Evolutionary conservation across 35 echinoderm and acorn worm genomes (phyloP).

Genomic region (Holothuria glaberrima): DNA sequence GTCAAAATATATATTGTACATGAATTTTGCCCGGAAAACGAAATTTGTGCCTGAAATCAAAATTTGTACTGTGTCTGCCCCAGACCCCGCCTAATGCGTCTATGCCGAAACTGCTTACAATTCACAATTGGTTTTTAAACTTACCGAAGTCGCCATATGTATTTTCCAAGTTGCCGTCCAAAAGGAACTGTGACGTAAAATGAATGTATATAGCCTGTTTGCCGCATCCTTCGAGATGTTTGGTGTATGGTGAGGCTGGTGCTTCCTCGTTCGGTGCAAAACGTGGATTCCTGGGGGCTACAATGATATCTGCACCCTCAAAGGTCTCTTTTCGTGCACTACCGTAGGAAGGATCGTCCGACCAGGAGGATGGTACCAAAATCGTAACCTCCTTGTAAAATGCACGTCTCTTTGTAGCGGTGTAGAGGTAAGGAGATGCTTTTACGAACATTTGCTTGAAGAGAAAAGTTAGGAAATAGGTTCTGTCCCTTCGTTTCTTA

Average conservation of each 20-base stretch:
- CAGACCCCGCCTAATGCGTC: too few species aligned
- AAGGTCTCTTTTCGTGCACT: constrained; percentile 54
- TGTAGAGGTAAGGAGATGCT: constrained; percentile 60
- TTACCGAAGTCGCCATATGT: constrained; percentile 74
- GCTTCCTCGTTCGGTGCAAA: constrained; percentile 18
- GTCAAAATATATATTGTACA: too few species aligned
- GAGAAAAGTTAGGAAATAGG: not conserved
- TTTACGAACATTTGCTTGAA: constrained; percentile 62
- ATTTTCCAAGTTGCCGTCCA: not conserved
- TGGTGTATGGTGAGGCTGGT: constrained; percentile 55
- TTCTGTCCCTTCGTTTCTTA: not conserved
- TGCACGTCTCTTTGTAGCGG: constrained; percentile 58
- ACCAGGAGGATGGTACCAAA: constrained; percentile 69
- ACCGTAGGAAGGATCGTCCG: constrained; percentile 18
- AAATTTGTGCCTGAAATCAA: too few species aligned
- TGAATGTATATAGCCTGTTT: constrained; percentile 68
- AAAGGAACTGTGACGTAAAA: constrained; percentile 65
- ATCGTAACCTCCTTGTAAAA: constrained; percentile 76
- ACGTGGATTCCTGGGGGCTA: constrained; percentile 68
- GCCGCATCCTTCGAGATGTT: constrained; percentile 75
- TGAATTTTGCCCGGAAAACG: too few species aligned
- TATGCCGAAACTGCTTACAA: too few species aligned
- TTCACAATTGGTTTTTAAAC: not conserved
- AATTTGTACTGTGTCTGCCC: too few species aligned
- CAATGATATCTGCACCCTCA: constrained; percentile 71